phyloP scores from a whole-genome alignment of 2,797 vertebrate species.

The Crenichthys baileyi region DNA sequence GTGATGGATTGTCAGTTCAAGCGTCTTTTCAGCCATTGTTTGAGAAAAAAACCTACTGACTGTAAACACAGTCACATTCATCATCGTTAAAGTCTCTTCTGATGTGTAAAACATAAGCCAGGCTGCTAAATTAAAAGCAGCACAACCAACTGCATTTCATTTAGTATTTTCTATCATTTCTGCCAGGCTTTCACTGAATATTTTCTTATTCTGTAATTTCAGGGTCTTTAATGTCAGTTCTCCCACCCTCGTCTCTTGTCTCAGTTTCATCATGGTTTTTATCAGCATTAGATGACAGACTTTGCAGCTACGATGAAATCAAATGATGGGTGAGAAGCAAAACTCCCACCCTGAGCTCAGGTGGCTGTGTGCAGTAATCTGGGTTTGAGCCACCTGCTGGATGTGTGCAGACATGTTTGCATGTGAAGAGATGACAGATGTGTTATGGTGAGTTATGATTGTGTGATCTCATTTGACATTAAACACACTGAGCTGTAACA shows the following conservation, averaged over 20 bases:
- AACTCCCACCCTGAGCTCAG: not conserved
- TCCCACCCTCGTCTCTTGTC: slow-evolving; percentile 36
- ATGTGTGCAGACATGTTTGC: not conserved
- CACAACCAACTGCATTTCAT: slow-evolving; percentile 14
- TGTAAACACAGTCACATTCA: slow-evolving; percentile 15
- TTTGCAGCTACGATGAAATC: slow-evolving; percentile 28
- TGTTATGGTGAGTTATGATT: slow-evolving; percentile 2
- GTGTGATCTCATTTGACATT: slow-evolving; percentile 9
- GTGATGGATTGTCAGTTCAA: slow-evolving; percentile 52
- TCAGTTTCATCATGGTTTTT: slow-evolving; percentile 45
- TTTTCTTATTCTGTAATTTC: not conserved
- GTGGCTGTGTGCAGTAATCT: slow-evolving; percentile 14
- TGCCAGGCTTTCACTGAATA: not conserved
- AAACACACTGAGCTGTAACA: slow-evolving; percentile 5
- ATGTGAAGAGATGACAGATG: slow-evolving; percentile 8
- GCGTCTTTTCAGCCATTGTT: slow-evolving; percentile 25
- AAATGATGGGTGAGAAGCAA: slow-evolving; percentile 18
- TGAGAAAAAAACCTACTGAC: slow-evolving; percentile 25
- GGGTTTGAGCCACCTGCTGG: slow-evolving; percentile 17
- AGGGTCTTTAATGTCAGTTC: slow-evolving; percentile 15
- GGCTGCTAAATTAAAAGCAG: slow-evolving; percentile 19
- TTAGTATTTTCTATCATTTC: not conserved
- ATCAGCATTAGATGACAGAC: slow-evolving; percentile 50
- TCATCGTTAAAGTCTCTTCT: slow-evolving; percentile 14
- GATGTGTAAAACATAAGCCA: slow-evolving; percentile 17